These are phyloP conservation scores for Lonchura striata DNA, from an alignment of 2,113 vertebrate genomes.

Conservation along the genomic window DNA sequence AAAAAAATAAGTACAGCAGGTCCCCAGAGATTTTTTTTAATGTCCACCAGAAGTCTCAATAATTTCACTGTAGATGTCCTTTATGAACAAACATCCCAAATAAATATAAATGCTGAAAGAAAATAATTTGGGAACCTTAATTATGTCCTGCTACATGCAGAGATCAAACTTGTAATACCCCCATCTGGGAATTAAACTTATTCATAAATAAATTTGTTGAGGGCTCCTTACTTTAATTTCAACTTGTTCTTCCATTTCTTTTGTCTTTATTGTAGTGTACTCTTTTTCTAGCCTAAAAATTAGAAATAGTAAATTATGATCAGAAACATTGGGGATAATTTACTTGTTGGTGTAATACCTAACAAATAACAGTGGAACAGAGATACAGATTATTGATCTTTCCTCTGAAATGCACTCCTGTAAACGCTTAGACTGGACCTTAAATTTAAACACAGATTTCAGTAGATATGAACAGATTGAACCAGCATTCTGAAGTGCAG, in stretches of 20 bases:
- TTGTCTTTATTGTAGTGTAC: conserved; percentile 99
- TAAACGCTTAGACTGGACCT: not conserved
- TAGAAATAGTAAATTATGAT: not conserved
- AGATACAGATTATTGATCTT: not conserved
- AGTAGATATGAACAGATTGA: not conserved
- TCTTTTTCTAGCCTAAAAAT: conserved; percentile 93
- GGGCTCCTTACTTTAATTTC: conserved; percentile 91
- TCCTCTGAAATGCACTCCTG: not conserved
- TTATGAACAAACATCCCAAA: not conserved
- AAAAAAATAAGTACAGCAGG: not conserved
- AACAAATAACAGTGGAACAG: not conserved
- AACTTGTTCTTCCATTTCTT: conserved; percentile 99
- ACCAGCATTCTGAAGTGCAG: not conserved
- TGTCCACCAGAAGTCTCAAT: not conserved
- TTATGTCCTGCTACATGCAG: not conserved
- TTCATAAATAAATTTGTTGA: not conserved
- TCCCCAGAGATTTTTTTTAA: not conserved
- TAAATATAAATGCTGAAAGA: not conserved
- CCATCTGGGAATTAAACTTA: not conserved
- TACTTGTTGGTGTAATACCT: not conserved
- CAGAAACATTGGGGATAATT: not conserved
- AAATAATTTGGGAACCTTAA: not conserved
- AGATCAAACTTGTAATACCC: not conserved
- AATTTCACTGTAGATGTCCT: not conserved
- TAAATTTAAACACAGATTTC: not conserved